Conservation (phyloP, 2,797 vertebrate genomes). For the Aplochiton taeniatus region DNA sequence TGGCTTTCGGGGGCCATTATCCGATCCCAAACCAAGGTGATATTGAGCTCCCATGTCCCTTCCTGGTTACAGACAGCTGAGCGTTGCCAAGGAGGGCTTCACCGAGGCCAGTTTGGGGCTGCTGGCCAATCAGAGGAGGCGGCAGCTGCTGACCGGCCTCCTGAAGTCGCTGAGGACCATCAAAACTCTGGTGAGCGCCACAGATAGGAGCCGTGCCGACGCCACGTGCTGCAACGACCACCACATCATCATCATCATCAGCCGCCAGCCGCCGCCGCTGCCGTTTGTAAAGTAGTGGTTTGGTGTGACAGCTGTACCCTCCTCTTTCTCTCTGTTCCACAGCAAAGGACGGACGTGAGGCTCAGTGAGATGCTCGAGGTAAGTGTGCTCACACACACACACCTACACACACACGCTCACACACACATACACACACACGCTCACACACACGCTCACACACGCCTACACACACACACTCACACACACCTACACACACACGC, state of each 20-base stretch:
- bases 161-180: slow-evolving; percentile 97
- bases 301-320: slow-evolving; percentile 2
- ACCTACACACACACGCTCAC: not conserved
- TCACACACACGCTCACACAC: slow-evolving; percentile 1
- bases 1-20: not conserved
- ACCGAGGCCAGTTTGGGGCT: slow-evolving; percentile 95
- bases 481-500: slow-evolving; percentile 4
- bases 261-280: no score
- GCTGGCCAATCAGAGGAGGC: slow-evolving; percentile 92
- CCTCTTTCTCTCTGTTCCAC: slow-evolving; percentile 32
- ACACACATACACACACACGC: not conserved
- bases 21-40: not conserved
- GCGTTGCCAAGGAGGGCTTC: slow-evolving; percentile 91
- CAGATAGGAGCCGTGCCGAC: not conserved
- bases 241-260: not conserved
- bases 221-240: not conserved
- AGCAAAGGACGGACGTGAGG: slow-evolving; percentile 98
- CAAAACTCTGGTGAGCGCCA: slow-evolving; percentile 89
- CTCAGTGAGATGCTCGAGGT: slow-evolving; percentile 99
- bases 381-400: slow-evolving; percentile 37
- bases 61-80: slow-evolving; percentile 82
- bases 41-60: not conserved
- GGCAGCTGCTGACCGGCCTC: slow-evolving; percentile 91
- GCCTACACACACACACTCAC: not conserved
- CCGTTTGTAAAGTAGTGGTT: not conserved